Conservation (phyloP, 2,888 invertebrate genomes). For the Pandemis corylana region DNA sequence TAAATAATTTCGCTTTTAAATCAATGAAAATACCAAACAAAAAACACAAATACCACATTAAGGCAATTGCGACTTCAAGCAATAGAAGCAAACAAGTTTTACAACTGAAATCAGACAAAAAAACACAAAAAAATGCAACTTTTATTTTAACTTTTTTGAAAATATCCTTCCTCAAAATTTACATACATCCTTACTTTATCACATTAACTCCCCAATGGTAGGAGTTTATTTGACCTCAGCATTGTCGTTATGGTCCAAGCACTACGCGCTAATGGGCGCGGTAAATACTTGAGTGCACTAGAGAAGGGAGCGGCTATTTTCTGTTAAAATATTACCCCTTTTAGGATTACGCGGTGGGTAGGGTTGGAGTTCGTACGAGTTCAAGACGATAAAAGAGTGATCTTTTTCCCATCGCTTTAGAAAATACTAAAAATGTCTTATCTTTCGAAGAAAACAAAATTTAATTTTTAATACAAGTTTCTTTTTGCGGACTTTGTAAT, state of each 20-base stretch:
- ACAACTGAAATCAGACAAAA: neutral
- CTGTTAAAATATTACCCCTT: conserved; percentile 80
- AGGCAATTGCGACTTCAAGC: too few species aligned
- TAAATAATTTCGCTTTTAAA: too few species aligned
- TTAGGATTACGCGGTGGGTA: conserved; percentile 72
- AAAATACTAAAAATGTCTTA: too few species aligned
- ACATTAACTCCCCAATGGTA: conserved; percentile 30
- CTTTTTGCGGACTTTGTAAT: too few species aligned
- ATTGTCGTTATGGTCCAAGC: conserved; percentile 58
- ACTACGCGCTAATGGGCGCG: conserved; percentile 64
- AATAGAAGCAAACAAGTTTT: neutral
- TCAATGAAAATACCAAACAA: too few species aligned
- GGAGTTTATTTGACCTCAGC: conserved; percentile 41
- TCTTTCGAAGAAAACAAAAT: too few species aligned
- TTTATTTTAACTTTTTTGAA: neutral
- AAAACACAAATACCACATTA: too few species aligned
- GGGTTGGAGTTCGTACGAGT: conserved; percentile 27
- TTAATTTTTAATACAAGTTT: too few species aligned
- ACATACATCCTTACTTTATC: conserved; percentile 17
- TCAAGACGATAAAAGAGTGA: neutral
- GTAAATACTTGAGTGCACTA: conserved; percentile 76
- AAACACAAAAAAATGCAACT: too few species aligned
- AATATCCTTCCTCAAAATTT: neutral
- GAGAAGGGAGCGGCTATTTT: conserved; percentile 63
- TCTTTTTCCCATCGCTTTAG: neutral